phyloP scores from a whole-genome alignment of 2,797 vertebrate genomes.

The Cryptoblepharus egeriae region DNA sequence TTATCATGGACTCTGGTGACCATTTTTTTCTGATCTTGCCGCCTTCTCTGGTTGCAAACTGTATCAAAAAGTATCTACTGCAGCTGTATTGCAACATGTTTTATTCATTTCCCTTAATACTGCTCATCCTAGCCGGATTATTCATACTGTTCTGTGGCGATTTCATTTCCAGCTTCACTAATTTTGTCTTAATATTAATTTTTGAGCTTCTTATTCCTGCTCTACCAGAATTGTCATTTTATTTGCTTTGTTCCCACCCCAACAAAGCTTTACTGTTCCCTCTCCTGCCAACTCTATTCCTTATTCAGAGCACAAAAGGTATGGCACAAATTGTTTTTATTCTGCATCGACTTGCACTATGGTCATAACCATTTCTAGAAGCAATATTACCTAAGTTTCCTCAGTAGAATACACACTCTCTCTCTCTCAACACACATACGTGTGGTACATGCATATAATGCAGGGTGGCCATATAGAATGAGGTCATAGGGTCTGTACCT shows the following conservation, averaged over 20 bases:
- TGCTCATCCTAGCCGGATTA: constrained; percentile 16
- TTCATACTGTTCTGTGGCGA: constrained; percentile 22
- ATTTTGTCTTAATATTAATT: constrained; percentile 51
- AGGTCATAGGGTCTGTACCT: too few relatives aligned
- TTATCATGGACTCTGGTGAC: neutral
- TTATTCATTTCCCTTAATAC: constrained; percentile 41
- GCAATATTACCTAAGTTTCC: neutral
- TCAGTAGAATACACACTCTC: neutral
- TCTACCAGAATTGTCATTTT: constrained; percentile 16
- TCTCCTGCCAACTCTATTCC: neutral
- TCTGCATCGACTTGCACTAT: neutral
- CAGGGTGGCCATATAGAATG: too few relatives aligned
- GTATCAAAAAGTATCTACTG: neutral
- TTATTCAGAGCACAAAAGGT: neutral
- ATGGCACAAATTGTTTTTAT: neutral
- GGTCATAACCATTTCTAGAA: constrained; percentile 2
- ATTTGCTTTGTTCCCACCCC: constrained; percentile 29
- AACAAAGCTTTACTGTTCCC: constrained; percentile 29
- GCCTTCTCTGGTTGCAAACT: neutral
- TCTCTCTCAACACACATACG: too few relatives aligned
- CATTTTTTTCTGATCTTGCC: constrained; percentile 28
- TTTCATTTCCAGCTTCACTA: constrained; percentile 48
- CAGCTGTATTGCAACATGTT: constrained; percentile 31
- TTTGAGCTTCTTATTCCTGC: constrained; percentile 29
- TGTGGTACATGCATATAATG: too few relatives aligned